Percentiles rank a stretch among this genome's conserved stretches.
Conservation (phyloP, 2,797 vertebrate species). For the Labeo calbasu region DNA sequence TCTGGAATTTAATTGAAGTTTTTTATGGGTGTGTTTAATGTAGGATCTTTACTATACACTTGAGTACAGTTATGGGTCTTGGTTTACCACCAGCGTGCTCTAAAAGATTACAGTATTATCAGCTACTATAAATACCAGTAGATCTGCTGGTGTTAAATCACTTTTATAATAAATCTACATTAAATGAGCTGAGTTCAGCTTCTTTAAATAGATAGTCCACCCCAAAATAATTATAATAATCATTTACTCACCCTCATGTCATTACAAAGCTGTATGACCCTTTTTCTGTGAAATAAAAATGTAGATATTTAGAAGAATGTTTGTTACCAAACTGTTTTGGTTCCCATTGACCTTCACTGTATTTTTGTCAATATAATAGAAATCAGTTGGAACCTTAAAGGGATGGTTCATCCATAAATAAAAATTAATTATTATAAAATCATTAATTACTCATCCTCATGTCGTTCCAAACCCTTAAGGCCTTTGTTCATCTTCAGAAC, state of each 20-base stretch:
- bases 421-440: no score
- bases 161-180: slow-evolving; percentile 16
- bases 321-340: background rate
- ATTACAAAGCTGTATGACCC: background rate
- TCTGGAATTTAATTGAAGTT: slow-evolving; percentile 1
- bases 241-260: background rate
- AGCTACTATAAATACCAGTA: slow-evolving; percentile 26
- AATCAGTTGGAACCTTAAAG: background rate
- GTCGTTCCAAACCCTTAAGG: no score
- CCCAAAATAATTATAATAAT: background rate
- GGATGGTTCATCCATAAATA: no score
- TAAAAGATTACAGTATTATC: slow-evolving; percentile 31
- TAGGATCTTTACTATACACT: slow-evolving; percentile 22
- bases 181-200: background rate
- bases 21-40: slow-evolving; percentile 20
- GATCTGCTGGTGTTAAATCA: slow-evolving; percentile 32
- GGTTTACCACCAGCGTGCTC: slow-evolving; percentile 3
- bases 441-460: no score
- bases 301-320: background rate
- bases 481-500: no score
- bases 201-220: background rate
- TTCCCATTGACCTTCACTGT: background rate
- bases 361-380: background rate
- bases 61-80: slow-evolving; percentile 18
- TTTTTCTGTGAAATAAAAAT: background rate